Conservation (phyloP, 2,888 invertebrate species). For the Amphipoea lucens region DNA sequence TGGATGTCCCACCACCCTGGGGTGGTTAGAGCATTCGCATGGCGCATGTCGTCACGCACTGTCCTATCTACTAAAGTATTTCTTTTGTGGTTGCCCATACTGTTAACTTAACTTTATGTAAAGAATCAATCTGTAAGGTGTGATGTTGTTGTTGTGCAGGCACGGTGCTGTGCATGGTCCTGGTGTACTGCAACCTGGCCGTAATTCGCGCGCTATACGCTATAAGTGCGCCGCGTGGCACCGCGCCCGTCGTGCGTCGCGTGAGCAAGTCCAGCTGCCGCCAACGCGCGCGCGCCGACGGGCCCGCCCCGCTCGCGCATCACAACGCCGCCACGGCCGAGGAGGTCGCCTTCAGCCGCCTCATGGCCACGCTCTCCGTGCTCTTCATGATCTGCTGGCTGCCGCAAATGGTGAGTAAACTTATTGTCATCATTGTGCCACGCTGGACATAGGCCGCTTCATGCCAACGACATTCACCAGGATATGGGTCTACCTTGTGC, state of each 20-base stretch:
- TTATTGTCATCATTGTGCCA: neutral
- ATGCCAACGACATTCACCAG: neutral
- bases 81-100: neutral
- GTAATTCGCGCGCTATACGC: slow-evolving; percentile 94
- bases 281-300: slow-evolving; percentile 70
- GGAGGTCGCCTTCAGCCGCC: slow-evolving; percentile 95
- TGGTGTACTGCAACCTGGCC: slow-evolving; percentile 95
- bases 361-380: slow-evolving; percentile 95
- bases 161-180: slow-evolving; percentile 92
- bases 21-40: no score
- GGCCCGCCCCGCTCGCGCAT: slow-evolving; percentile 65
- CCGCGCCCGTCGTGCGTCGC: slow-evolving; percentile 79
- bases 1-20: no score
- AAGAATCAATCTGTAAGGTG: neutral
- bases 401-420: slow-evolving; percentile 94
- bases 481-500: neutral
- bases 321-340: slow-evolving; percentile 92
- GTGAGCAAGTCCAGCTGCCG: slow-evolving; percentile 84
- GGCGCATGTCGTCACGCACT: no score
- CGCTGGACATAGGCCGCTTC: neutral
- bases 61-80: neutral
- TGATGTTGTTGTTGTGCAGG: slow-evolving; percentile 85
- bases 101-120: neutral
- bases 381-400: slow-evolving; percentile 96
- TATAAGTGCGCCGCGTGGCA: slow-evolving; percentile 85